phyloP scores from a whole-genome alignment of 2,888 invertebrate species.

The Junonia oenone region DNA sequence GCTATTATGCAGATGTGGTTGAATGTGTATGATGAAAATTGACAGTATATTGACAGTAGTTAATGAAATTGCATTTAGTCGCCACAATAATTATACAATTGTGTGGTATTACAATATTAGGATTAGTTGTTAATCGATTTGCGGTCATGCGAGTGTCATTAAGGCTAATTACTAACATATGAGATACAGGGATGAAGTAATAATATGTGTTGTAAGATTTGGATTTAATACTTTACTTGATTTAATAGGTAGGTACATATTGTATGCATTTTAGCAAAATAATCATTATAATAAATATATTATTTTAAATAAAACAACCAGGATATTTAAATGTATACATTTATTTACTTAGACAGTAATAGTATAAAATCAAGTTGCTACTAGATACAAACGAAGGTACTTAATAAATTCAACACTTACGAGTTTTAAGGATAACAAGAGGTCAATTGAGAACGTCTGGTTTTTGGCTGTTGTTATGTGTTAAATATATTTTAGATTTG shows the following conservation, averaged over 20 bases:
- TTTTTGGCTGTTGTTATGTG: background rate
- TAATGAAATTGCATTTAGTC: background rate
- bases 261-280: no score
- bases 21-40: no score
- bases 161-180: background rate
- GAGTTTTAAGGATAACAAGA: background rate
- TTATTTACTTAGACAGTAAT: slow-evolving; percentile 27
- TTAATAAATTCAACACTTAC: slow-evolving; percentile 30
- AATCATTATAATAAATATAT: no score
- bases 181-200: no score
- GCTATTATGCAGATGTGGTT: no score
- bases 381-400: background rate
- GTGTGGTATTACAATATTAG: background rate
- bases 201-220: no score
- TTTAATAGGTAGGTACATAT: no score
- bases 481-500: background rate
- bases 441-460: background rate
- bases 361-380: slow-evolving; percentile 28
- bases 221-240: no score
- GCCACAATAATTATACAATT: background rate
- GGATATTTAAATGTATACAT: slow-evolving; percentile 26
- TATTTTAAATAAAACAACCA: slow-evolving; percentile 15
- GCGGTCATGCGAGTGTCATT: background rate
- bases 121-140: background rate
- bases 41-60: background rate